Evolutionary conservation across 2,113 vertebrate species (phyloP).

Genomic region (Carassius carassius): DNA sequence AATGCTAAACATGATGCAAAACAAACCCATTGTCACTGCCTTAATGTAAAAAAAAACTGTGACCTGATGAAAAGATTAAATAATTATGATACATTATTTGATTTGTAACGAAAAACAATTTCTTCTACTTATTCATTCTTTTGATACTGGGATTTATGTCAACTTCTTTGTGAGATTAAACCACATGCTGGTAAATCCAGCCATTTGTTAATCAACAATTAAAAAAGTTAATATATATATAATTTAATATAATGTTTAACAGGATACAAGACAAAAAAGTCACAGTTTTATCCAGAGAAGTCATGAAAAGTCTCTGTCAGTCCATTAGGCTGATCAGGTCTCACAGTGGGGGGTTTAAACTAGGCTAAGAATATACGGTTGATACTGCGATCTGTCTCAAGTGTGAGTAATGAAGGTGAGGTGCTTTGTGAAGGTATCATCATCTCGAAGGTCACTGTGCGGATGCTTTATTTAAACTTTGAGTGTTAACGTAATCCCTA

Average conservation of each 20-base stretch:
- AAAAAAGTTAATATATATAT: not conserved
- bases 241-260: not conserved
- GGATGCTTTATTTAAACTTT: conserved; percentile 49
- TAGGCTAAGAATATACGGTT: not conserved
- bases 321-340: conserved; percentile 30
- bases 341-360: not conserved
- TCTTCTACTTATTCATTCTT: not conserved
- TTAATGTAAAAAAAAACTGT: not conserved
- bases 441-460: not conserved
- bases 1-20: not conserved
- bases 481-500: conserved; percentile 47
- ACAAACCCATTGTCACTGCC: not conserved
- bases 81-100: not conserved
- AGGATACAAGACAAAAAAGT: not conserved
- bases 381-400: not conserved
- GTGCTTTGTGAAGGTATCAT: not conserved
- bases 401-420: not conserved
- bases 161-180: not conserved
- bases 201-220: not conserved
- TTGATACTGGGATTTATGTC: not conserved
- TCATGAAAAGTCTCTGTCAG: not conserved
- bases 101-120: not conserved
- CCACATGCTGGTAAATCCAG: not conserved
- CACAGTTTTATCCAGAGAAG: not conserved
- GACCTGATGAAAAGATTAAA: not conserved